Conservation (phyloP, 1,140 invertebrate genomes). For the Bombus balteatus region DNA sequence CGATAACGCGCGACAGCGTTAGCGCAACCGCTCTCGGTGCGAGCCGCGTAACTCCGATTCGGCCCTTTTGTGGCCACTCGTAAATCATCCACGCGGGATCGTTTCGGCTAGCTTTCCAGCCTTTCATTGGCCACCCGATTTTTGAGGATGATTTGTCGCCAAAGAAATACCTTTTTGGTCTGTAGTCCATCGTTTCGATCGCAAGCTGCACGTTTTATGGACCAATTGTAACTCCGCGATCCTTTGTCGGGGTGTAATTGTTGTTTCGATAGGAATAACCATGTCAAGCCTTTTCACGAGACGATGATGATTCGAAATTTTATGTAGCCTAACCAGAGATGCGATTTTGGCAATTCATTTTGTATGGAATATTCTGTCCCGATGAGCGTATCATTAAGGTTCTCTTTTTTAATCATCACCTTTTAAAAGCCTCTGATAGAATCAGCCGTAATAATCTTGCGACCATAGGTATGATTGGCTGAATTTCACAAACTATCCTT, state of each 20-base stretch:
- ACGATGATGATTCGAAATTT: neutral
- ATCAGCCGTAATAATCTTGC: no score
- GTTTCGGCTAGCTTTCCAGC: neutral
- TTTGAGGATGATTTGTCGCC: constrained; percentile 38
- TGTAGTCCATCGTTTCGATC: neutral
- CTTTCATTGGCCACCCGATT: constrained; percentile 36
- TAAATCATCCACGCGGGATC: constrained; percentile 24
- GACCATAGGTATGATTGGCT: no score
- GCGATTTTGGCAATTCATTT: no score
- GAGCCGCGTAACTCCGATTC: constrained; percentile 15
- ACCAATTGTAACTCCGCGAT: neutral
- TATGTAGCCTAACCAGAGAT: neutral
- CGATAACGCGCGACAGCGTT: constrained; percentile 3
- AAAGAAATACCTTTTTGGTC: neutral
- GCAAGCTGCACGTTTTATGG: neutral
- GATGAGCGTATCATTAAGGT: neutral
- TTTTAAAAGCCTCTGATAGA: no score
- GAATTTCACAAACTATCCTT: no score
- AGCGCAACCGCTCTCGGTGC: neutral
- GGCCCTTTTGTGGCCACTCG: constrained; percentile 5
- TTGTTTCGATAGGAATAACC: neutral
- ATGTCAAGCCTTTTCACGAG: neutral
- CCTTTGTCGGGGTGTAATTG: neutral
- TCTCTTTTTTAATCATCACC: neutral
- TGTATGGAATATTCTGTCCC: no score